A percentile compares a stretch with the other conserved stretches of the same genome.
phyloP scores from a whole-genome alignment of 2,888 invertebrate species.

The Leptopterna dolabrata region DNA sequence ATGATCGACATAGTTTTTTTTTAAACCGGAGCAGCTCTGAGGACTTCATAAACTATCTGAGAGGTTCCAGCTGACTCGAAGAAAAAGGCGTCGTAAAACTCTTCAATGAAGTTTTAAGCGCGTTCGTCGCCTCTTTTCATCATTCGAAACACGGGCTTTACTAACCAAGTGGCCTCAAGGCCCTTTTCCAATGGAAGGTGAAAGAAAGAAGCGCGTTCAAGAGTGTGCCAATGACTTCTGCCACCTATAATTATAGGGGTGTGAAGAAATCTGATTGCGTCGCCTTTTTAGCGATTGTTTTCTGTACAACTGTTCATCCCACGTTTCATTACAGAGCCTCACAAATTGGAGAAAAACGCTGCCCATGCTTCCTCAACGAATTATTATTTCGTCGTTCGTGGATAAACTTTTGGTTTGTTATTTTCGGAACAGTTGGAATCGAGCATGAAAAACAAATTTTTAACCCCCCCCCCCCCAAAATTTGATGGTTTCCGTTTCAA shows the following conservation, averaged over 20 bases:
- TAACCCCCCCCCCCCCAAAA: no score
- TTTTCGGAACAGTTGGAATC: no score
- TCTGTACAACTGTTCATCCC: no score
- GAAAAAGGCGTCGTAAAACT: background rate
- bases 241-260: background rate
- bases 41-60: background rate
- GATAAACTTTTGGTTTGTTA: no score
- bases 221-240: background rate
- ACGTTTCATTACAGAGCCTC: no score
- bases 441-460: no score
- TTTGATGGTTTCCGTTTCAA: no score
- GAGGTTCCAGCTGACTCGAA: background rate
- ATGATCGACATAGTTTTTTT: background rate
- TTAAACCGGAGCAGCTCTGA: background rate
- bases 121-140: background rate
- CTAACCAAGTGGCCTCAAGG: background rate
- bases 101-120: background rate
- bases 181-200: background rate
- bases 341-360: no score
- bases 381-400: no score
- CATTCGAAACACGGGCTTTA: background rate
- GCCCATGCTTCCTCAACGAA: no score
- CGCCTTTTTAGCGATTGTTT: background rate
- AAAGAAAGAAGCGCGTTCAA: background rate
- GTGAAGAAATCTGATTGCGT: background rate